Evolutionary conservation across 2,888 invertebrate species (phyloP).

Genomic region (Coleophora deauratella): DNA sequence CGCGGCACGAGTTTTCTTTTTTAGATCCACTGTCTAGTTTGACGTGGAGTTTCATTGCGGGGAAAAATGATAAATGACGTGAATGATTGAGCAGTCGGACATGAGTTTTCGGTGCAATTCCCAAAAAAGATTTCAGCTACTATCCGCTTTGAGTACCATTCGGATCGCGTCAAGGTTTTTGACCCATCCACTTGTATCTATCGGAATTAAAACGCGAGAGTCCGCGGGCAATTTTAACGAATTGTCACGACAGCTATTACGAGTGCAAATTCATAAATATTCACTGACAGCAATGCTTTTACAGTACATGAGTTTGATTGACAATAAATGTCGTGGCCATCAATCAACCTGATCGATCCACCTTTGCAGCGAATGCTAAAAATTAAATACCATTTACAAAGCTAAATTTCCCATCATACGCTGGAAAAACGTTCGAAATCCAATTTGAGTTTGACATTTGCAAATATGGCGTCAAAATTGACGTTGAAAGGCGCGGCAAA

Average conservation of each 20-base stretch:
- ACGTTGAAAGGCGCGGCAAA: slow-evolving; percentile 34
- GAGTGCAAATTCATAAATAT: slow-evolving; percentile 58
- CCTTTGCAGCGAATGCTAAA: neutral
- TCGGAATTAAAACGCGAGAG: slow-evolving; percentile 49
- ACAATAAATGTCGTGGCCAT: slow-evolving; percentile 56
- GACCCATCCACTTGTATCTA: slow-evolving; percentile 30
- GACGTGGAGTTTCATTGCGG: slow-evolving; percentile 56
- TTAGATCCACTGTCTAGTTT: slow-evolving; percentile 62
- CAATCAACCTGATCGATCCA: slow-evolving; percentile 37
- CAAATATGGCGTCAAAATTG: slow-evolving; percentile 30
- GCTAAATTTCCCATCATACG: slow-evolving; percentile 11
- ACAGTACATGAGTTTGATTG: slow-evolving; percentile 53
- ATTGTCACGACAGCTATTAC: slow-evolving; percentile 39
- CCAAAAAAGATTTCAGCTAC: slow-evolving; percentile 48
- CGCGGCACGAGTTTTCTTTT: slow-evolving; percentile 47
- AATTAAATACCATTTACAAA: slow-evolving; percentile 6
- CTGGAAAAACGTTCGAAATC: slow-evolving; percentile 24
- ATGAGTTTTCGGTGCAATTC: slow-evolving; percentile 37
- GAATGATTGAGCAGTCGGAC: slow-evolving; percentile 65
- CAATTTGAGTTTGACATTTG: slow-evolving; percentile 30
- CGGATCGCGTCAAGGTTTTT: slow-evolving; percentile 29
- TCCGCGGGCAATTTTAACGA: slow-evolving; percentile 48
- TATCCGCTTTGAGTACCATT: slow-evolving; percentile 38
- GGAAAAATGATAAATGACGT: slow-evolving; percentile 63
- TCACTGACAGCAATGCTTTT: slow-evolving; percentile 57